Evolutionary conservation across 2,113 vertebrate species (phyloP).

Genomic region (Ptilorrhoa leucosticta): DNA sequence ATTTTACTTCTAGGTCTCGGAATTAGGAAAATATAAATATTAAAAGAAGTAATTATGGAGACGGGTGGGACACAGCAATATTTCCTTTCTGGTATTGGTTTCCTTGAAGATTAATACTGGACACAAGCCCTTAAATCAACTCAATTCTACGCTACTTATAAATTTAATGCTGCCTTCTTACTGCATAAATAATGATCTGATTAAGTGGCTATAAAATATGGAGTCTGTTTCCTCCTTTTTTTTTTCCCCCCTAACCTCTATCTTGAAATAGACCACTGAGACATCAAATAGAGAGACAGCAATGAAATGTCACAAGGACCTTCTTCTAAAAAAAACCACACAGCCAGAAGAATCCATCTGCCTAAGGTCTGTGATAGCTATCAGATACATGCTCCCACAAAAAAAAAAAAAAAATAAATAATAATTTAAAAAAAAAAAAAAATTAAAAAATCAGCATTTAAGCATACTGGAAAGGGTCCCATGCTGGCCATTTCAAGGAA

Average conservation of each 20-base stretch:
- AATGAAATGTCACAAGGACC: neutral
- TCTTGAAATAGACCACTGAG: neutral
- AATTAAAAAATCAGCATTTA: neutral
- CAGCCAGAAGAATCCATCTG: neutral
- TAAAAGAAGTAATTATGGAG: neutral
- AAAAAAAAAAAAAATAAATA: too few species aligned
- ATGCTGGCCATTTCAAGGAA: neutral
- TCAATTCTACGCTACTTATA: neutral
- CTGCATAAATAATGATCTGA: neutral
- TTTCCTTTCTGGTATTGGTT: neutral
- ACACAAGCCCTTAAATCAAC: neutral
- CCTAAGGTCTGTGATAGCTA: neutral
- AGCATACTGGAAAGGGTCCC: neutral
- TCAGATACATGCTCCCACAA: neutral
- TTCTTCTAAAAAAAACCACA: neutral
- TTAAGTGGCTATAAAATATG: neutral
- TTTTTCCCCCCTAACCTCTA: neutral
- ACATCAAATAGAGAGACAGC: neutral
- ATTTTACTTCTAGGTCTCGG: neutral
- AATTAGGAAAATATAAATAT: neutral
- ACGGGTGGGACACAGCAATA: neutral
- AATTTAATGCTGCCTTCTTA: neutral
- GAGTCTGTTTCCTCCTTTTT: neutral
- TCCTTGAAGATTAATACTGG: neutral
- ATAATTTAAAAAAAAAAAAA: neutral